Base-by-base conservation (phyloP, 2,797 vertebrate genomes). In the Scarus forsteni region DNA sequence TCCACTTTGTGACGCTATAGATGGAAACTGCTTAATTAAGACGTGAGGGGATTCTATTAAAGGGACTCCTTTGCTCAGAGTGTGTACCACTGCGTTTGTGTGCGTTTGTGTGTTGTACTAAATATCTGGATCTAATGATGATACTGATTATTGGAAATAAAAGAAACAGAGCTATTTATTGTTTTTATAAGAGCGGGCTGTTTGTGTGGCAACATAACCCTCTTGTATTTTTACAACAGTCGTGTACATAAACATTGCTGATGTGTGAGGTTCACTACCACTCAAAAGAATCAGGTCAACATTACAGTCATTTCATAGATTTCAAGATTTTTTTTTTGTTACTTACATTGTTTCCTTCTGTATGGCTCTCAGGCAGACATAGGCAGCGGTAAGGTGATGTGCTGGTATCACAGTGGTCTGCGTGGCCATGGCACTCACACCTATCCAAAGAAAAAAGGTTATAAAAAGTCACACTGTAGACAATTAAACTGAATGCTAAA, bases 361-460 rank as follows among this genome's bases (percentile, higher is more conserved):
- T 95, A 87, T 96, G 94, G 83, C 96, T 97, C 76, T 96, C 94
- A 46, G 81, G 87, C 49, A 95, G 60, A 52, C 97, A 99, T 38
- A 94, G 62, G 35, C 97, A 99, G 67, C 75, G 92, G 70, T 97
- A 98, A 0, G 95, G 95, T 8, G 71, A 92, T 70, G 88, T 56
- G 38, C 62, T 80, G 42, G 89, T 92, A 34, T 99, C 94, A 19
- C 97, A 98, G 35, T 75, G 82, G 79, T 94, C 89, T 11, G 97
- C 96, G 12, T 98, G 96, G 65, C 98, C 96, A 0, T 96, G 89
- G 88, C 97, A 99, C 80, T 96, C 94, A 77, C 97, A 98, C 77
- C 97, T 99, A 87, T 59, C 57, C 65, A 81, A 42, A 72, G 6
- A 73, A 42, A 80, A 40, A 55, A 7, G 73, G 27, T 10, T 15